Conservation (phyloP, 2,113 vertebrate species). For the Brachionichthys hirsutus region DNA sequence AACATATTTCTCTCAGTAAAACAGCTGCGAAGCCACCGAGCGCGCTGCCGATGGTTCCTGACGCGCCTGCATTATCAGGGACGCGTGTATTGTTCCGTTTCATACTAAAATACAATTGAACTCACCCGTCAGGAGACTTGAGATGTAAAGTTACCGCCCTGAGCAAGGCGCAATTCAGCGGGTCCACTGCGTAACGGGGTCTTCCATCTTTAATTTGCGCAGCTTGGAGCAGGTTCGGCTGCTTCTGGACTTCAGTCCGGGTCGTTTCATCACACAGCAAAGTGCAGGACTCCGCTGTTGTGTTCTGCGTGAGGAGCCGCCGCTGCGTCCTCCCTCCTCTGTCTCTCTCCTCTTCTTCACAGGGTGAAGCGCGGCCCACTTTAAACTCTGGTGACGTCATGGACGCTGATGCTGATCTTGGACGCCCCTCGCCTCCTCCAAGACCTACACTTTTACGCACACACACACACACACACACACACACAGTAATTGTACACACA, state of each 20-base stretch:
- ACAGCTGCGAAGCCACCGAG: conserved; percentile 9
- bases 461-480: background rate
- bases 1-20: background rate
- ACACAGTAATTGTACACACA: too few species aligned
- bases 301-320: conserved; percentile 7
- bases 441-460: background rate
- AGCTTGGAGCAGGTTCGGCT: background rate
- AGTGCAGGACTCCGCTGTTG: conserved; percentile 32
- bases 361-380: conserved; percentile 77
- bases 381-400: conserved; percentile 82
- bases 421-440: background rate
- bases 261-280: background rate
- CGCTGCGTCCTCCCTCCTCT: conserved; percentile 19
- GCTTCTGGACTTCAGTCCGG: conserved; percentile 33
- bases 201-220: conserved; percentile 20
- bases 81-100: background rate
- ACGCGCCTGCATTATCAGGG: conserved; percentile 14
- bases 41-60: background rate
- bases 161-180: conserved; percentile 9
- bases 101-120: conserved; percentile 12
- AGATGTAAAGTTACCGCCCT: conserved; percentile 52
- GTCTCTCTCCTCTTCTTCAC: conserved; percentile 46
- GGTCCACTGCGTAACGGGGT: conserved; percentile 15
- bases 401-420: conserved; percentile 46
- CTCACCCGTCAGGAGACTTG: conserved; percentile 52